These are phyloP conservation scores for Lissonota sp. DNA, from an alignment of 2,888 invertebrate genomes.

Conservation along the genomic window DNA sequence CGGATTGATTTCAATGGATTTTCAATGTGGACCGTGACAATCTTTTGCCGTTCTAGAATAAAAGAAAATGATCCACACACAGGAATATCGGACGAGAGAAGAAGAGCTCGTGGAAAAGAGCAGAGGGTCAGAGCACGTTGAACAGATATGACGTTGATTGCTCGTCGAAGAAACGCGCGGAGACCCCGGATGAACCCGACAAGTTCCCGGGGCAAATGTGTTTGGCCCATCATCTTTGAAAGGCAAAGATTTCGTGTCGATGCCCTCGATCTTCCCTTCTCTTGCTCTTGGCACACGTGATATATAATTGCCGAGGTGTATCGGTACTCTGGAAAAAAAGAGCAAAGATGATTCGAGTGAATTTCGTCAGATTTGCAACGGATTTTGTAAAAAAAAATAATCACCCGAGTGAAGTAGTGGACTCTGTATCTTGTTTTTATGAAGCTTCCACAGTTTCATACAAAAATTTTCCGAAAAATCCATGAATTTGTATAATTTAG, in stretches of 20 bases:
- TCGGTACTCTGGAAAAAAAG: no score
- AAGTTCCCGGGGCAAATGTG: constrained; percentile 10
- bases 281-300: neutral
- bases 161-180: constrained; percentile 70
- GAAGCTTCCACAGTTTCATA: no score
- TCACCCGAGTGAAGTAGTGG: no score
- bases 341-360: no score
- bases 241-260: constrained; percentile 47
- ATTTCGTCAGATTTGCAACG: no score
- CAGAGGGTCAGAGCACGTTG: constrained; percentile 64
- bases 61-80: constrained; percentile 16
- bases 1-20: no score
- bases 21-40: no score
- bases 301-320: no score
- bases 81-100: neutral
- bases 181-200: constrained; percentile 62
- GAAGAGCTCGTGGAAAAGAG: constrained; percentile 19
- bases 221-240: constrained; percentile 22
- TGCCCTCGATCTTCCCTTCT: constrained; percentile 38
- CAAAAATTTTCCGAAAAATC: no score
- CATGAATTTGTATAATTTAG: no score
- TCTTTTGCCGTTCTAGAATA: neutral
- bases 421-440: no score
- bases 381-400: no score
- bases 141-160: constrained; percentile 77